Conservation (phyloP, 2,113 vertebrate genomes). For the Micronycteris hirsuta region DNA sequence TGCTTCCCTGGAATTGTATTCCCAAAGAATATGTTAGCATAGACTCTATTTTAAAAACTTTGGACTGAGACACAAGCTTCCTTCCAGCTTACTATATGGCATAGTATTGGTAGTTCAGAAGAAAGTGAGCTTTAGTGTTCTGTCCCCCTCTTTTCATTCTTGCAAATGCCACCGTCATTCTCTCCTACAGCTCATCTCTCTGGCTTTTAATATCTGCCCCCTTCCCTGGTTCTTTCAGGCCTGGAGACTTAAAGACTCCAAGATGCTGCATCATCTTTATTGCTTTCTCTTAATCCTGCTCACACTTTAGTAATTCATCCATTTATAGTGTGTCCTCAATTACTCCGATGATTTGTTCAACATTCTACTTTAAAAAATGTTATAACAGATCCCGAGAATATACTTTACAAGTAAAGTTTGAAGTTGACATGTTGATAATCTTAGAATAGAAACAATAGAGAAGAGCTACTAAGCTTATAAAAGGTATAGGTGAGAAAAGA, state of each 20-base stretch:
- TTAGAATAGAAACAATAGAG: background rate
- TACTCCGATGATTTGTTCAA: background rate
- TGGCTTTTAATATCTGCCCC: background rate
- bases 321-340: background rate
- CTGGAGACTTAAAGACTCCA: background rate
- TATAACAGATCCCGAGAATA: background rate
- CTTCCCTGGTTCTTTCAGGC: background rate
- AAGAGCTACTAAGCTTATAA: background rate
- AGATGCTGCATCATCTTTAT: background rate
- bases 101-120: background rate
- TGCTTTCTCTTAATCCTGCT: background rate
- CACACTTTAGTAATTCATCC: background rate
- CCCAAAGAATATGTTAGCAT: background rate
- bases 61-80: background rate
- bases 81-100: background rate
- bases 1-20: background rate
- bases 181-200: background rate
- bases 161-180: accelerated
- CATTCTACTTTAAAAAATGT: background rate
- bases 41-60: background rate
- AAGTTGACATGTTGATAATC: background rate
- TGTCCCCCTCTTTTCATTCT: background rate
- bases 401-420: background rate
- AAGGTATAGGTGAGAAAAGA: background rate
- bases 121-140: background rate